phyloP scores from a whole-genome alignment of 2,113 vertebrate genomes.

The Muscicapa adusta region DNA sequence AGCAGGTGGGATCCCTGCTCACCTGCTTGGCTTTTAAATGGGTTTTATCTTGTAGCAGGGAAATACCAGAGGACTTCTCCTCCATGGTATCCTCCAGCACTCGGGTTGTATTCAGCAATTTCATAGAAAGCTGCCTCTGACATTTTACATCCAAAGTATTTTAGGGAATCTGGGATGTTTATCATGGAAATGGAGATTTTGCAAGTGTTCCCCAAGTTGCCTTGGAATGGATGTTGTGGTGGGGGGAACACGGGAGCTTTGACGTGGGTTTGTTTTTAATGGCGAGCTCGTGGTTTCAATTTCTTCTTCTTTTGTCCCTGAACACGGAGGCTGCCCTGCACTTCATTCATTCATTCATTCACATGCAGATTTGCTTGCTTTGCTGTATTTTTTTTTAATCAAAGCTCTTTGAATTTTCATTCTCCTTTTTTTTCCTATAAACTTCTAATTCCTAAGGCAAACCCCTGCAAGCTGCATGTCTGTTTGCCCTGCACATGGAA shows the following conservation, averaged over 20 bases:
- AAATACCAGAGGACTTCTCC: background rate
- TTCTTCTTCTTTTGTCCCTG: slow-evolving; percentile 7
- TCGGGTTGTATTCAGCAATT: background rate
- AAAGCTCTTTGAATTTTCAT: background rate
- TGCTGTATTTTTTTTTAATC: background rate
- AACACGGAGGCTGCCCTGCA: background rate
- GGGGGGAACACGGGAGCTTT: background rate
- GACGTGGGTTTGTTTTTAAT: background rate
- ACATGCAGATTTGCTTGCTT: background rate
- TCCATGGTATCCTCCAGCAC: background rate
- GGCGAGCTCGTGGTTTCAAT: background rate
- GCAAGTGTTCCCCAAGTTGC: background rate
- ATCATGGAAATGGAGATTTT: background rate
- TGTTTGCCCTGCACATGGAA: slow-evolving; percentile 36
- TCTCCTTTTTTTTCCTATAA: background rate
- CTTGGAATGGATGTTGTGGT: background rate
- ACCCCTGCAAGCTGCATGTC: background rate
- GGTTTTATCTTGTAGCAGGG: background rate
- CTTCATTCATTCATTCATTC: background rate
- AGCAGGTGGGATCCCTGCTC: background rate
- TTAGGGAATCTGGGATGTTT: background rate
- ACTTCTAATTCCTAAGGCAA: slow-evolving; percentile 17
- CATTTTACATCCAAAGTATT: background rate
- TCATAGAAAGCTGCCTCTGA: background rate
- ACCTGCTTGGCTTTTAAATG: rapidly evolving